Evolutionary conservation across 2,888 invertebrate genomes (phyloP).

Genomic region (Cacoxenus indagator): DNA sequence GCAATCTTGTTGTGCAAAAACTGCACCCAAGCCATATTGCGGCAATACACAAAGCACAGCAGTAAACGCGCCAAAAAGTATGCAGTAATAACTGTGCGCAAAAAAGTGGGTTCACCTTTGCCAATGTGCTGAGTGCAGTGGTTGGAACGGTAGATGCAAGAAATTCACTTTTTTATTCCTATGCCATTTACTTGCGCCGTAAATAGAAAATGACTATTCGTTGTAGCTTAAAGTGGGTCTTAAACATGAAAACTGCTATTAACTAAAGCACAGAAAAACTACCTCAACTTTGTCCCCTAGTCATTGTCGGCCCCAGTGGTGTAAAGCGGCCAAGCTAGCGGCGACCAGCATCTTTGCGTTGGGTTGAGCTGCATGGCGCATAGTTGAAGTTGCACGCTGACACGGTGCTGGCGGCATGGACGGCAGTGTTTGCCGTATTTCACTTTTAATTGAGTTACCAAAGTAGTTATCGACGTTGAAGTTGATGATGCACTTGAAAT

Average conservation of each 20-base stretch:
- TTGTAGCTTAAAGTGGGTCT: background rate
- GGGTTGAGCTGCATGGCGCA: background rate
- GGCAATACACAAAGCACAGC: background rate
- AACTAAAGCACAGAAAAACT: background rate
- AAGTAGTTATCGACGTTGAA: conserved; percentile 54
- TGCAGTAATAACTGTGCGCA: background rate
- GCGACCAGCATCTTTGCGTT: background rate
- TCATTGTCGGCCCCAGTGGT: background rate
- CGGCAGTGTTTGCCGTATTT: conserved; percentile 4
- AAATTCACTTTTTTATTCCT: no score
- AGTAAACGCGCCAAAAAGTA: background rate
- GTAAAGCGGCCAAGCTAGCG: background rate
- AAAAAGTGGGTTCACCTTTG: no score
- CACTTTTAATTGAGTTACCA: conserved; percentile 51
- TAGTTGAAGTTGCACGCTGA: conserved; percentile 1
- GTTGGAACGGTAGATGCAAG: no score
- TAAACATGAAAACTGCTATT: conserved; percentile 6
- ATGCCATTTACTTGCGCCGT: background rate
- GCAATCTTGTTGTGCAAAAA: background rate
- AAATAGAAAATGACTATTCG: background rate
- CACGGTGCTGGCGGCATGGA: no score
- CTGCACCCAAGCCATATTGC: background rate
- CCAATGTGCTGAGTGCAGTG: no score
- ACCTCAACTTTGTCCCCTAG: background rate
- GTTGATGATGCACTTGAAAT: conserved; percentile 46